Percentiles rank a stretch among this genome's conserved stretches.
Conservation (phyloP, 64 coral and sea anemone species). For the Dendronephthya gigantea region DNA sequence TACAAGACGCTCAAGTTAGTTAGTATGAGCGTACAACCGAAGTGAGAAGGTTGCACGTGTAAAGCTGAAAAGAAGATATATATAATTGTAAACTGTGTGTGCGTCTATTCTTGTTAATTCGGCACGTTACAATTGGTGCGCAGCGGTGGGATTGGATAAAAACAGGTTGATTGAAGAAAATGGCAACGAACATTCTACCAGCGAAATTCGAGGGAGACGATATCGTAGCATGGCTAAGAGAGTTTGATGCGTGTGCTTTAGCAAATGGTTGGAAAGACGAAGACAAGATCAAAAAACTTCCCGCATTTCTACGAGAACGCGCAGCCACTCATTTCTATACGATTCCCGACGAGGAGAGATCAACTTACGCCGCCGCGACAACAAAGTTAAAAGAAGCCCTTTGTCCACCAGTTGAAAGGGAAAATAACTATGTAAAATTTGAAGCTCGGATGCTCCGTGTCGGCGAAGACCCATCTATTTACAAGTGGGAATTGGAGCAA, state of each 20-base stretch:
- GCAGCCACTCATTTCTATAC: slow-evolving; percentile 9
- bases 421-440: not conserved
- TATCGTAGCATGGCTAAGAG: slow-evolving; percentile 6
- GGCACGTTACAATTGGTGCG: no score
- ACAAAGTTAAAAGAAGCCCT: not conserved
- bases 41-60: no score
- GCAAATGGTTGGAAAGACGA: not conserved
- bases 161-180: no score
- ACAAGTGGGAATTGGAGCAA: not conserved
- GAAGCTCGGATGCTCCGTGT: not conserved
- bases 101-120: no score
- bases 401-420: not conserved
- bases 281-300: slow-evolving; percentile 9
- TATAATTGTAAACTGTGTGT: no score
- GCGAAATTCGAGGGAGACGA: not conserved
- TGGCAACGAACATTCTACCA: not conserved
- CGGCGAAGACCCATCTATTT: not conserved
- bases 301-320: not conserved
- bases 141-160: no score
- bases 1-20: no score
- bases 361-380: not conserved
- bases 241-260: slow-evolving; percentile 15
- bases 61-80: no score
- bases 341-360: not conserved
- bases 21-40: no score